phyloP scores from a whole-genome alignment of 2,113 vertebrate genomes.

The Lampris incognitus region DNA sequence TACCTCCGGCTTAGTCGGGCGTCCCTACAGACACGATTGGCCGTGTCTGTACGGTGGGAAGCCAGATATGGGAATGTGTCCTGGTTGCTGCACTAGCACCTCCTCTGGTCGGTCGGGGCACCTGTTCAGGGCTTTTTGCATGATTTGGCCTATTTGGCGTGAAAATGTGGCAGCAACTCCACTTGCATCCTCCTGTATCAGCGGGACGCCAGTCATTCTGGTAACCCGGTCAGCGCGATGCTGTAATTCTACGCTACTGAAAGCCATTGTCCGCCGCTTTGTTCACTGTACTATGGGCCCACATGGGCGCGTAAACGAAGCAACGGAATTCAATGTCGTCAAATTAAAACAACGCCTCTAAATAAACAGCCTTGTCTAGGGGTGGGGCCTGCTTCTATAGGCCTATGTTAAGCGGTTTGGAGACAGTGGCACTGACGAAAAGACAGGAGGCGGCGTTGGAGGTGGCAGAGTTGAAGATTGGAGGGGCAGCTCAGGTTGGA shows the following conservation, averaged over 20 bases:
- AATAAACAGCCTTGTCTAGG: constrained; percentile 14
- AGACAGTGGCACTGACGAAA: no score
- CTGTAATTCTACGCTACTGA: background rate
- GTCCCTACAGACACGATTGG: no score
- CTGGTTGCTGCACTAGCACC: no score
- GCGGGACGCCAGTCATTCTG: background rate
- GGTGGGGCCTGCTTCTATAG: constrained; percentile 39
- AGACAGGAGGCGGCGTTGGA: no score
- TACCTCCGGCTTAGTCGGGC: no score
- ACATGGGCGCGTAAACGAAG: constrained; percentile 22
- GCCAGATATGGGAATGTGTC: no score
- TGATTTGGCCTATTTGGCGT: background rate
- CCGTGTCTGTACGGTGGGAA: no score
- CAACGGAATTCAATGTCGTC: constrained; percentile 26
- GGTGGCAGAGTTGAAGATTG: no score
- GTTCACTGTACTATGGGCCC: constrained; percentile 14
- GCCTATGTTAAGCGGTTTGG: no score
- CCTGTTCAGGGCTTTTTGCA: background rate
- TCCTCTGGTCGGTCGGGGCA: no score
- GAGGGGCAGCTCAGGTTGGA: no score
- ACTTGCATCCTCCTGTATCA: background rate
- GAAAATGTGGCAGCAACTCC: background rate
- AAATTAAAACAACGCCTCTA: constrained; percentile 37
- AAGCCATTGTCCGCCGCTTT: constrained; percentile 12
- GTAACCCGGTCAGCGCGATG: no score